Evolutionary conservation across 2,888 invertebrate species (phyloP), one percentile per base, ranked within the genome.

Genomic region (Salticus scenicus): DNA sequence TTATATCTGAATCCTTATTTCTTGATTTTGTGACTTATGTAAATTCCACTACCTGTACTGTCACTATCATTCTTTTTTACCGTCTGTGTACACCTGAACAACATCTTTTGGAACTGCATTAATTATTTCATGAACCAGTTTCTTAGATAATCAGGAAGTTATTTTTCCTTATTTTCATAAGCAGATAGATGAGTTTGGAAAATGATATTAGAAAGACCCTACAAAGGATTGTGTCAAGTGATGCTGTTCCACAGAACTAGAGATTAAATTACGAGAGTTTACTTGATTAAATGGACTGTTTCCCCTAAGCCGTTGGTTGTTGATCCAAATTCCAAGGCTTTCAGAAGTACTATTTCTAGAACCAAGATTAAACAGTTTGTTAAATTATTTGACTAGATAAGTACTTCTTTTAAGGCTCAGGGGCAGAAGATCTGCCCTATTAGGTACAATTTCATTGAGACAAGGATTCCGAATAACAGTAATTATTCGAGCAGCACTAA

Each of bases 401-500:
- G 24, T 24, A 4, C 57, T 10, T 47, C 57, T n/a, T 57, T 17
- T 20, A 24, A 57, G 24, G 7, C 57, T 24, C 24, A 57, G 57
- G 24, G 24, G 20, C 57, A 24, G 4, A 20, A 24, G 20, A 57
- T 57, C 57, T 7, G 57, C 24, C 57, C 24, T 12, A 12, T 10
- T 17, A n/a, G 4, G 24, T 12, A 57, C 57, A 24, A 57, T 57
- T 2, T 30, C 28, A 2, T 30, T 30, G 5, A 31, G 30, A 28
- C 37, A 74, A 10, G 37, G 20, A 14, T 27, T 64, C 0, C 37
- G 37, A 24, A 47, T 12, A 8, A 66, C 75, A 33, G 75, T 67
- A 31, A 75, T 75, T 47, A 74, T 64, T 31, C 74, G 31, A 31
- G 74, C 20, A 41, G 74, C 64, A 31, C 74, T 27, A 33, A 74